Conservation (phyloP, 2,797 vertebrate genomes). For the Hoplostethus mediterraneus region DNA sequence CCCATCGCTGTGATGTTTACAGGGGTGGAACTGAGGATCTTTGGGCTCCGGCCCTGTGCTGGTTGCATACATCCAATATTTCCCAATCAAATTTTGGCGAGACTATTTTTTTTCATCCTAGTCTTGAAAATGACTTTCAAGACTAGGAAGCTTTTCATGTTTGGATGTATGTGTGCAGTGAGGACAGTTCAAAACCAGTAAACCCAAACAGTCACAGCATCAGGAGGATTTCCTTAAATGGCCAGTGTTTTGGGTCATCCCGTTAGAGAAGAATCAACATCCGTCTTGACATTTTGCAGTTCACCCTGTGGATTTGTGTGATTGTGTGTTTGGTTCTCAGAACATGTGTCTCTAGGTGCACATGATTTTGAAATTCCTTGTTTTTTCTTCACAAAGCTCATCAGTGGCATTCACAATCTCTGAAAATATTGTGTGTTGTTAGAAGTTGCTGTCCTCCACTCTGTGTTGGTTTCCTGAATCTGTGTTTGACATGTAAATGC, state of each 20-base stretch:
- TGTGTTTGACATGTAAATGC: neutral
- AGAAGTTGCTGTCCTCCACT: neutral
- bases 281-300: neutral
- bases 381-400: slow-evolving; percentile 33
- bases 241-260: neutral
- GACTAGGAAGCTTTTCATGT: slow-evolving; percentile 14
- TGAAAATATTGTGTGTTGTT: neutral
- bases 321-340: neutral
- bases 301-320: neutral
- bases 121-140: slow-evolving; percentile 32
- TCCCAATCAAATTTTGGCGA: slow-evolving; percentile 16
- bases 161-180: slow-evolving; percentile 5
- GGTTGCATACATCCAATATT: slow-evolving; percentile 31
- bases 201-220: neutral
- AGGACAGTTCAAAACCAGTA: slow-evolving; percentile 17
- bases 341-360: neutral
- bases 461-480: slow-evolving; percentile 11
- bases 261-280: neutral
- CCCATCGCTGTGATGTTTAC: slow-evolving; percentile 18
- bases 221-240: neutral
- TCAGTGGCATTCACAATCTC: slow-evolving; percentile 7
- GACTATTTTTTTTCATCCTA: neutral
- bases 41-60: slow-evolving; percentile 21
- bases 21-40: slow-evolving; percentile 19
- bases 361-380: neutral